Base-by-base conservation (phyloP, 2,888 invertebrate genomes). In the Escarpia spicata region DNA sequence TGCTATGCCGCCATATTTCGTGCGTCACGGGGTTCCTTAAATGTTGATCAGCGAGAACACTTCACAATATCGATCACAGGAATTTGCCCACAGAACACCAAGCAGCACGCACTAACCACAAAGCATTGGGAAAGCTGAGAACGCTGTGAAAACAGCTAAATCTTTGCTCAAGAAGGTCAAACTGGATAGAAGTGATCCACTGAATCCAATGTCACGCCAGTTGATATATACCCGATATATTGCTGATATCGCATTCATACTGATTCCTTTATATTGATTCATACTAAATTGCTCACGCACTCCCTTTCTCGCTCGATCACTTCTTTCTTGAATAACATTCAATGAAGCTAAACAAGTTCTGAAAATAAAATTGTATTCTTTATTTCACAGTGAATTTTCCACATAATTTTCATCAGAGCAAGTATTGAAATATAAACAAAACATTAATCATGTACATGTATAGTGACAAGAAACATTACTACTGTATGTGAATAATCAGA, bases 251-350 rank as follows among this genome's bases (percentile, higher is more conserved):
- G 90, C 90, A 90, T 90, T 90, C 15, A 19, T 90, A 90, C 15
- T 89, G 19, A 89, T 26, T 89, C 31, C 19, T 89, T 90, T 52
- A 12, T 12, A 90, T 90, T 90, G 15, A 90, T 12, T 12, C 90
- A 12, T 12, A 90, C 90, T 90, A 90, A 90, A 37, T 90, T 90
- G 90, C 15, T 19, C 15, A 90, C 15, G 90, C 90, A 90, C 90
- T 90, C 90, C 10, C 8, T 90, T 90, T 90, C 90, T 12, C 15
- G 15, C 90, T 90, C 90, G 1, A 90, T 90, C 90, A 12, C 2
- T 90, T 90, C 90, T 90, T 19, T 90, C 90, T 90, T 90, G 90
- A 90, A 90, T 90, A 19, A 19, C 15, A 90, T 90, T 90, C 90
- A 90, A 19, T 90, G 90, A 90, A 90, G 43, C 9, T 90, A 90